These are phyloP conservation scores for Phylloscopus trochilus DNA, from an alignment of 2,113 vertebrate genomes.

Conservation along the genomic window DNA sequence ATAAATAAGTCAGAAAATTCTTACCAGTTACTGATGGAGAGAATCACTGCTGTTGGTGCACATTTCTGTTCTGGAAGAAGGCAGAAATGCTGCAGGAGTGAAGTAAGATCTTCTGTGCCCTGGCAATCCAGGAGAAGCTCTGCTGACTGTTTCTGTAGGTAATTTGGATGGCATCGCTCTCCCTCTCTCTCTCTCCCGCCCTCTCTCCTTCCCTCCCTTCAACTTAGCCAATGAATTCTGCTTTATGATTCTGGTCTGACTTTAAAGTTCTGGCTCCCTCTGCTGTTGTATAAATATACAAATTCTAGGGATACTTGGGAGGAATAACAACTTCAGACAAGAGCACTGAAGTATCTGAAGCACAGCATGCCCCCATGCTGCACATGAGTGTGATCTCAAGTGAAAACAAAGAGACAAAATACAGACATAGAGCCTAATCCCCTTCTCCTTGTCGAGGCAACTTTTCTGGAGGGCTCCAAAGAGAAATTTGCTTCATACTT, in stretches of 20 bases:
- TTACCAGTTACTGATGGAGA: conserved; percentile 29
- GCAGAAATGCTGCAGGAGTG: not conserved
- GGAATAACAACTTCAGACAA: not conserved
- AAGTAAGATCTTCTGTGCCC: not conserved
- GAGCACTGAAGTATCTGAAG: not conserved
- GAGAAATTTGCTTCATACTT: not conserved
- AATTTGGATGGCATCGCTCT: conserved; percentile 3
- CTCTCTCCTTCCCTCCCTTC: not conserved
- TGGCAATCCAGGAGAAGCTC: not conserved
- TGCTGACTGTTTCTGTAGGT: not conserved
- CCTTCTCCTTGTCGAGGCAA: not conserved
- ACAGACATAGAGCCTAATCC: not conserved
- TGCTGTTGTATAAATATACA: conserved; percentile 11
- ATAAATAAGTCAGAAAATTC: conserved; percentile 3
- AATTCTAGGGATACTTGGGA: not conserved
- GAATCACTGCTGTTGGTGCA: not conserved
- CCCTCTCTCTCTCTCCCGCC: not conserved
- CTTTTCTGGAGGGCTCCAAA: not conserved
- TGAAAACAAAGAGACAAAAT: not conserved
- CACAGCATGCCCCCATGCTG: accelerated
- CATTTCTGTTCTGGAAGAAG: not conserved
- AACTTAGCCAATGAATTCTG: not conserved
- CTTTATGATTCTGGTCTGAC: not conserved
- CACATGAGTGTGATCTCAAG: accelerated
- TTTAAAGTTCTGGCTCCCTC: conserved; percentile 60